Percentiles rank a stretch among this genome's conserved stretches.
Evolutionary conservation across 1,140 invertebrate genomes (phyloP).

Genomic region (Phymorhynchus buccinoides): DNA sequence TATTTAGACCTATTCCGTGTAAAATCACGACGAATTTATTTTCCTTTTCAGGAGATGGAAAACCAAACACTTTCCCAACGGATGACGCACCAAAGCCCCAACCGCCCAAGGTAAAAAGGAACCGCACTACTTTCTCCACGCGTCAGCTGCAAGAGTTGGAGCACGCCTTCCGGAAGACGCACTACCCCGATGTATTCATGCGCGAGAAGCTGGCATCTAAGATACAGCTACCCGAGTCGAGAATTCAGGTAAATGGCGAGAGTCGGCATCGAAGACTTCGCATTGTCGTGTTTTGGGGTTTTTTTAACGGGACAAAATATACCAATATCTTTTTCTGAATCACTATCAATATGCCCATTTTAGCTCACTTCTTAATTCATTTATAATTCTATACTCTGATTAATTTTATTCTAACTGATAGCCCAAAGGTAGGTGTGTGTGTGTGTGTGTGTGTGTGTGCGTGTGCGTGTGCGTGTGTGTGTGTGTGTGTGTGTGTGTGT

Average conservation of each 20-base stretch:
- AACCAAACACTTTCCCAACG: background rate
- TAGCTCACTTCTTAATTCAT: too few species aligned
- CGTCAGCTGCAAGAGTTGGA: constrained; percentile 71
- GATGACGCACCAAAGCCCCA: background rate
- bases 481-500: constrained; percentile 16
- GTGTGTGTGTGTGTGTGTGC: constrained; percentile 14
- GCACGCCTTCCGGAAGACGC: constrained; percentile 67
- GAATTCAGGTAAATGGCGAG: constrained; percentile 64
- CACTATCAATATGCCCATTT: too few species aligned
- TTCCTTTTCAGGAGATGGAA: background rate
- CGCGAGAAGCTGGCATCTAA: constrained; percentile 66
- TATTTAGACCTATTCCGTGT: background rate
- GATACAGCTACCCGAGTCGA: constrained; percentile 66
- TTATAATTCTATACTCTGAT: background rate
- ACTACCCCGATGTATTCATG: constrained; percentile 71
- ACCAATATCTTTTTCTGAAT: background rate
- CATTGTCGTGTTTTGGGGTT: too few species aligned
- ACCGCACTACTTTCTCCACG: constrained; percentile 69
- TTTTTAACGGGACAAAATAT: too few species aligned
- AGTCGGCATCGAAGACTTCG: too few species aligned
- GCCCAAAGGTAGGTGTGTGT: background rate
- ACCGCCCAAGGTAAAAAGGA: constrained; percentile 57
- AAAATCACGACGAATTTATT: too few species aligned
- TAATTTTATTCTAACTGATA: background rate
- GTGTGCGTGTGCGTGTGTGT: constrained; percentile 8